Percentiles rank a stretch among this genome's conserved stretches.
These are phyloP conservation scores for Spatulosminthurus flaviceps DNA, from an alignment of 2,888 invertebrate genomes.

Conservation along the genomic window DNA sequence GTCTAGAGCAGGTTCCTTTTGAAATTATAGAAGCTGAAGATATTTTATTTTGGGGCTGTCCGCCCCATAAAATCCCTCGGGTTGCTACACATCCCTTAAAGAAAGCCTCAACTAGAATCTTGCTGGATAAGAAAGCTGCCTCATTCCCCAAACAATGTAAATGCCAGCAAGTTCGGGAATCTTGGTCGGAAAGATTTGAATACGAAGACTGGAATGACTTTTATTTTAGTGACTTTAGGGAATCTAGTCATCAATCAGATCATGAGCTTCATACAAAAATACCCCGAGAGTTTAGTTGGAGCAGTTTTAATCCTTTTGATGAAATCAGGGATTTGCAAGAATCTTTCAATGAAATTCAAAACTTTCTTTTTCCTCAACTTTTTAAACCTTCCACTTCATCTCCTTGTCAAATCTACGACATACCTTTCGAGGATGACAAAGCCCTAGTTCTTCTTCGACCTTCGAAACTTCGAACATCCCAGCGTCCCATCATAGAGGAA, in stretches of 20 bases:
- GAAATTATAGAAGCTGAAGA: constrained; percentile 35
- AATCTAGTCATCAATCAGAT: not conserved
- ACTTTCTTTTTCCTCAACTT: not conserved
- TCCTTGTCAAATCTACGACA: constrained; percentile 25
- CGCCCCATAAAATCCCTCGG: constrained; percentile 1
- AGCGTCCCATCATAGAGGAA: not conserved
- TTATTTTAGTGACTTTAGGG: not conserved
- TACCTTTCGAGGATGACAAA: constrained; percentile 22
- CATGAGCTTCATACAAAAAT: not conserved
- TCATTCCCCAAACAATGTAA: constrained; percentile 1
- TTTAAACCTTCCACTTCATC: not conserved
- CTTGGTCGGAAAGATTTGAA: not conserved
- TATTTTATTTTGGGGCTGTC: constrained; percentile 28
- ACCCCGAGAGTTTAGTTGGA: not conserved
- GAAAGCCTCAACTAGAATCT: not conserved
- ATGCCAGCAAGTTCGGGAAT: not conserved
- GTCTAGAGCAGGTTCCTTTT: constrained; percentile 22
- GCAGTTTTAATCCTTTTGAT: not conserved
- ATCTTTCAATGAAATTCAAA: not conserved
- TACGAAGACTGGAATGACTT: not conserved
- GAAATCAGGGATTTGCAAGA: too few species aligned
- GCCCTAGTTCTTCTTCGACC: not conserved
- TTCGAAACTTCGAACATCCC: not conserved
- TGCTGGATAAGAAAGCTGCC: not conserved
- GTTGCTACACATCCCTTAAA: too few species aligned